Percentiles rank a stretch among this genome's conserved stretches.
Evolutionary conservation across 2,888 invertebrate genomes (phyloP).

Genomic region (Isotomurus palustris): DNA sequence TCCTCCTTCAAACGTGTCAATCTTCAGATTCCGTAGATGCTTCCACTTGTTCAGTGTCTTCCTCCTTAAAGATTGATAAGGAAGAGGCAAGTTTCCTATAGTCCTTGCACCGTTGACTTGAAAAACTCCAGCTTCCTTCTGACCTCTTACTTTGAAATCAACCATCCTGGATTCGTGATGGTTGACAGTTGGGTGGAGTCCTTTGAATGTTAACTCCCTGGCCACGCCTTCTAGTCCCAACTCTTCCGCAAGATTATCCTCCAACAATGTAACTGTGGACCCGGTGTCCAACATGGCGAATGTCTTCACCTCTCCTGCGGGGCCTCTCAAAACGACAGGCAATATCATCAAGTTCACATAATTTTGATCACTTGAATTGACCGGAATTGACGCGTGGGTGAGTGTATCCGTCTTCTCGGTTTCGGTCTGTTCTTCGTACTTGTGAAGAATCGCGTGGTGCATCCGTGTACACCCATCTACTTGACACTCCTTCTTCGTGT

Average conservation of each 20-base stretch:
- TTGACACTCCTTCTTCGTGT: not conserved
- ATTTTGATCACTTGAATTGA: too few species aligned
- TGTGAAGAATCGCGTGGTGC: conserved; percentile 10
- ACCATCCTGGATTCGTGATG: not conserved
- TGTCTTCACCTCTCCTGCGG: not conserved
- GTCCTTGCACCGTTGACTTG: not conserved
- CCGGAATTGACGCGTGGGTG: too few species aligned
- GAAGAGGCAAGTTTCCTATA: not conserved
- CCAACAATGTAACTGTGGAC: conserved; percentile 10
- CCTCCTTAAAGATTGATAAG: not conserved
- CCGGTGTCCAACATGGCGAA: conserved; percentile 20
- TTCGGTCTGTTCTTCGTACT: not conserved
- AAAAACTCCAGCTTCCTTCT: not conserved
- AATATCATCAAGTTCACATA: conserved; percentile 4
- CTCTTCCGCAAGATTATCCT: conserved; percentile 4
- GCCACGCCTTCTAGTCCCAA: conserved; percentile 6
- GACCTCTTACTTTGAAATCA: not conserved
- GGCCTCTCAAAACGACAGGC: conserved; percentile 3
- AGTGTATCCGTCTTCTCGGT: not conserved
- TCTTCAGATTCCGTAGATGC: not conserved
- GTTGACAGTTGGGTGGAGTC: not conserved
- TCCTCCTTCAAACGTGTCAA: not conserved
- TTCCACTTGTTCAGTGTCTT: not conserved
- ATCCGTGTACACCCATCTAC: not conserved
- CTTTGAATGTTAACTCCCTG: not conserved